Base-by-base conservation (phyloP, 2,797 vertebrate species). In the Brachyrhaphis roseni region DNA sequence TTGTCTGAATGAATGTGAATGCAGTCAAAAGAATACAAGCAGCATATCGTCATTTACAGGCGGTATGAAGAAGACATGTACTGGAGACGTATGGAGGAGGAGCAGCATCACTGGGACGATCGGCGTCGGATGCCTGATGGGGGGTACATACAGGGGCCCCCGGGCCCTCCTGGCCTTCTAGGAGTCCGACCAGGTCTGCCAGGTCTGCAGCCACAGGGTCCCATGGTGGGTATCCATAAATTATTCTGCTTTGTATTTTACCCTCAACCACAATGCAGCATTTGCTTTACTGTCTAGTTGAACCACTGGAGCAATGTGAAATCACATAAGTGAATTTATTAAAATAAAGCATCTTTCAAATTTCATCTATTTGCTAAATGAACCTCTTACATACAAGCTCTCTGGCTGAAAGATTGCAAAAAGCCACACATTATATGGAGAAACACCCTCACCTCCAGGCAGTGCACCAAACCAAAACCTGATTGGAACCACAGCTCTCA, bases 51-150 rank as follows among this genome's bases (percentile, higher is more conserved):
- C 34, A 34, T 39, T 66, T 39, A 66, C 75, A 99, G 98, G 80
- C 96, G 98, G 5, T 99, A 99, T 11, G 98, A 99, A 89, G 98
- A 99, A 75, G 98, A 99, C 84, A 98, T 99, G 97, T 99, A 99
- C 92, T 99, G 98, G 98, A 96, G 98, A 78, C 96, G 98, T 66
- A 97, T 99, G 97, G 98, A 99, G 82, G 98, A 99, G 84, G 98
- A 99, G 31, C 98, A 98, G 28, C 98, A 98, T 84, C 98, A 99
- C 87, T 99, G 98, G 98, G 98, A 99, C 53, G 98, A 99, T 0
- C 95, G 98, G 0, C 97, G 98, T 12, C 95, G 98, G 79, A 92
- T 98, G 85, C 97, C 97, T 3, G 98, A 99, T n/a, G 97, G 97
- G 75, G 96, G 96, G 15, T 99, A 98, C 91, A 97, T 96, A 59